Conservation (phyloP, 2,888 invertebrate genomes). For the Phymatocera aterrima region DNA sequence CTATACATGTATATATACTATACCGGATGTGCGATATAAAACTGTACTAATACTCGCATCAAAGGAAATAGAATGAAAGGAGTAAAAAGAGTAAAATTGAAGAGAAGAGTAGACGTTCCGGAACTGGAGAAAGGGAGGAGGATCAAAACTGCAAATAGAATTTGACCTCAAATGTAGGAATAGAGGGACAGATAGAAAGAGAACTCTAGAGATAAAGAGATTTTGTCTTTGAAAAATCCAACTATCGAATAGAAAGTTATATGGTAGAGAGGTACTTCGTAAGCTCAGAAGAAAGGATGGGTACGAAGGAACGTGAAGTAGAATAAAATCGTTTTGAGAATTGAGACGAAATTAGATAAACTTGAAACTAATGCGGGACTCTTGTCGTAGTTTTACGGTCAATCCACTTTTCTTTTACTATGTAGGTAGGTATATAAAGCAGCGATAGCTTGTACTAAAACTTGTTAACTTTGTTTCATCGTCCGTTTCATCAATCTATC, state of each 20-base stretch:
- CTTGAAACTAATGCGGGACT: neutral
- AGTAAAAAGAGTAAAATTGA: neutral
- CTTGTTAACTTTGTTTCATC: neutral
- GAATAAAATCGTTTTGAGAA: neutral
- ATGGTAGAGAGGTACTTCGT: neutral
- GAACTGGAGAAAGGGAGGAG: too few relatives aligned
- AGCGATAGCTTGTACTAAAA: too few relatives aligned
- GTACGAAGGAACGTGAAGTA: neutral
- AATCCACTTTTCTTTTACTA: neutral
- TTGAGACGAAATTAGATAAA: neutral
- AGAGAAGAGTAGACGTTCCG: neutral
- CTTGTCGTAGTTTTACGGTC: constrained; percentile 1
- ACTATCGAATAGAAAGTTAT: neutral
- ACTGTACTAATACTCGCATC: too few relatives aligned
- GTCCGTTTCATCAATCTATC: too few relatives aligned
- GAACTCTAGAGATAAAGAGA: too few relatives aligned
- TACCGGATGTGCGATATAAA: neutral
- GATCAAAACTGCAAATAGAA: too few relatives aligned
- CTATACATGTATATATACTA: neutral
- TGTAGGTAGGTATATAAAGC: too few relatives aligned
- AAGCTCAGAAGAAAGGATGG: neutral
- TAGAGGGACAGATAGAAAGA: too few relatives aligned
- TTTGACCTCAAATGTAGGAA: too few relatives aligned
- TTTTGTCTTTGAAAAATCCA: neutral
- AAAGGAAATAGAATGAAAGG: neutral